These are phyloP conservation scores for Leucophenga montana DNA, from an alignment of 2,888 invertebrate species.

Conservation along the genomic window DNA sequence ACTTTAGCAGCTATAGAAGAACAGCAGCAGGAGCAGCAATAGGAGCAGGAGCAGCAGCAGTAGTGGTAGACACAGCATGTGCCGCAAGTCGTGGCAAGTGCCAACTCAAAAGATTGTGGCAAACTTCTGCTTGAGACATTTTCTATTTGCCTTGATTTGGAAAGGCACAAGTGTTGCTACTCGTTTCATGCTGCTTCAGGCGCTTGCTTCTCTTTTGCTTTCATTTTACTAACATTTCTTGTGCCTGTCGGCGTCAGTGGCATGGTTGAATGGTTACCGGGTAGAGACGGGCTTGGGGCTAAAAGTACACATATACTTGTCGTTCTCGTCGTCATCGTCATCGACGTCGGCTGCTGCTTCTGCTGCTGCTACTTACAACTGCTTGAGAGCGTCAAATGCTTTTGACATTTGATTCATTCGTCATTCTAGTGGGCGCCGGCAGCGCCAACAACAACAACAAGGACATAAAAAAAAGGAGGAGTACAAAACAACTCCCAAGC, in stretches of 20 bases:
- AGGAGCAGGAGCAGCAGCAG: not conserved
- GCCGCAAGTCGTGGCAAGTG: constrained; percentile 23
- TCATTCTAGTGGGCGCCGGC: constrained; percentile 52
- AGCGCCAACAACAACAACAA: constrained; percentile 14
- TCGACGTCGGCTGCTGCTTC: constrained; percentile 4
- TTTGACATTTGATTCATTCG: constrained; percentile 72
- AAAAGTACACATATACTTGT: no score
- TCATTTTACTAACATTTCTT: not conserved
- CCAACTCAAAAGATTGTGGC: constrained; percentile 55
- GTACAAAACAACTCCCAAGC: constrained; percentile 10
- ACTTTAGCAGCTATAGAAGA: constrained; percentile 46
- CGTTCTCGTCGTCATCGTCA: not conserved
- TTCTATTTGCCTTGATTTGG: constrained; percentile 59
- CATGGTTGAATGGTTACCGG: no score
- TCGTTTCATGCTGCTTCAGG: constrained; percentile 24
- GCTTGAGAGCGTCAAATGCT: constrained; percentile 65
- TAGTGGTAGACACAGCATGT: constrained; percentile 13
- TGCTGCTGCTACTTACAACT: constrained; percentile 35
- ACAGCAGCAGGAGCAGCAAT: not conserved
- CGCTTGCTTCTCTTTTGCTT: constrained; percentile 45
- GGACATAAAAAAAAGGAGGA: no score
- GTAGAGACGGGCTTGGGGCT: no score
- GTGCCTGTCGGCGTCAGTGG: not conserved
- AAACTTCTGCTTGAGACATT: constrained; percentile 66
- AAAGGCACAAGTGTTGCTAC: constrained; percentile 36